Percentiles rank a stretch among this genome's conserved stretches.
Conservation (phyloP, 2,888 invertebrate genomes). For the Pachycephus smyrnensis region DNA sequence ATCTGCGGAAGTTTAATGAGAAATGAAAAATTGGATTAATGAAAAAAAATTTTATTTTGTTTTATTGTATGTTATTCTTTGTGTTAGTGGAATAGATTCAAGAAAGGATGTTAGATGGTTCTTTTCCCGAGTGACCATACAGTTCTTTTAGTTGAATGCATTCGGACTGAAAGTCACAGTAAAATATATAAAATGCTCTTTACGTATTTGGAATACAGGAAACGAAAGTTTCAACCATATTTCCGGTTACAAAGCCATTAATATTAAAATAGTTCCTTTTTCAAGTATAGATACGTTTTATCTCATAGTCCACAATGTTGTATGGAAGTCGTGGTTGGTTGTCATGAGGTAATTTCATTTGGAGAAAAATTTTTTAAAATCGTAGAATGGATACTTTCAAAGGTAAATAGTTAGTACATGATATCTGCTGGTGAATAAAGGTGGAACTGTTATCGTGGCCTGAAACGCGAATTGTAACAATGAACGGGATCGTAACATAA, state of each 20-base stretch:
- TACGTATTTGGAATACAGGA: background rate
- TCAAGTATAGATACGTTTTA: background rate
- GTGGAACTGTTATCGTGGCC: too few relatives aligned
- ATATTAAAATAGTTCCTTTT: background rate
- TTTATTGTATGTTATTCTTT: background rate
- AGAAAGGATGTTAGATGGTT: background rate
- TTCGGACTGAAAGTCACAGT: background rate
- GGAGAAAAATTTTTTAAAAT: background rate
- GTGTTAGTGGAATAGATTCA: too few relatives aligned
- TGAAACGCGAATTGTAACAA: too few relatives aligned
- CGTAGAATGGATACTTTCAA: too few relatives aligned
- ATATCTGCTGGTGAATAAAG: too few relatives aligned
- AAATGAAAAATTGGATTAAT: background rate
- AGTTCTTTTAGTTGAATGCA: background rate
- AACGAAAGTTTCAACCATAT: background rate
- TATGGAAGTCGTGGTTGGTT: background rate
- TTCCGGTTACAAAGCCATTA: background rate
- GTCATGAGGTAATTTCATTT: background rate
- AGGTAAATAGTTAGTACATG: too few relatives aligned
- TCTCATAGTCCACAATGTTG: background rate
- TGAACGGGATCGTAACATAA: too few relatives aligned
- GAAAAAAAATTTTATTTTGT: background rate
- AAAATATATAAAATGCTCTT: background rate
- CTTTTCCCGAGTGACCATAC: background rate
- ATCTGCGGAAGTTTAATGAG: background rate